Evolutionary conservation across 2,113 vertebrate genomes (phyloP), one percentile per base, ranked within the genome.

Genomic region (Todiramphus chloris): DNA sequence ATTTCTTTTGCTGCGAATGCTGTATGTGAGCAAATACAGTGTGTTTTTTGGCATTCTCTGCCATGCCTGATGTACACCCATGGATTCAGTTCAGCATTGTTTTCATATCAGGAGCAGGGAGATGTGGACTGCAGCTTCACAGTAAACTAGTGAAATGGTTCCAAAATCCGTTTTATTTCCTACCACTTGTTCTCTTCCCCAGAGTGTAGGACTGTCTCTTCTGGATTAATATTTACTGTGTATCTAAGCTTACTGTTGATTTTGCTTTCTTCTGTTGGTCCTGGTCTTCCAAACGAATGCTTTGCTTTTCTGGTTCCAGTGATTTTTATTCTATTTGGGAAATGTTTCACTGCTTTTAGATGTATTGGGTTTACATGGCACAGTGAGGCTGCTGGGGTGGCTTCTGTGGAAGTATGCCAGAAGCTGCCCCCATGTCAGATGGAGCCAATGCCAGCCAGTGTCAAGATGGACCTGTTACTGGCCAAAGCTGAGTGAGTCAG

Each of bases 1-100:
- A 58, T 77, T 88, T 89, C 16, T 59, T 83, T 46, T 50, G 27
- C 33, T 88, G n/a, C 94, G 90, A 86, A 46, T 86, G 41, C 30
- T 81, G 28, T 62, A 58, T 63, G 25, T 77, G 68, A 94, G 31
- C 63, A 83, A 94, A 23, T 37, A 24, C 8, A 55, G 8, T 4
- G 2, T 69, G 11, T 2, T 62, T 91, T 85, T 67, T 74, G n/a
- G 43, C 70, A 46, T 67, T 83, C 13, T 11, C 31, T 86, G 30
- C 25, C 48, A n/a, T 62, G 21, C 2, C 0, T 86, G 37, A 60
- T 27, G 37, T 12, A 16, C 16, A 63, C 66, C 37, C 56, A 18
- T 63, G 62, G 33, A 41, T 74, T 69, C 60, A 48, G 19, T 53
- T 44, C 12, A 75, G 23, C 21, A 0, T 84, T 84, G 46, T 81